Evolutionary conservation across 2,113 vertebrate genomes (phyloP).

Genomic region (Orcinus orca): DNA sequence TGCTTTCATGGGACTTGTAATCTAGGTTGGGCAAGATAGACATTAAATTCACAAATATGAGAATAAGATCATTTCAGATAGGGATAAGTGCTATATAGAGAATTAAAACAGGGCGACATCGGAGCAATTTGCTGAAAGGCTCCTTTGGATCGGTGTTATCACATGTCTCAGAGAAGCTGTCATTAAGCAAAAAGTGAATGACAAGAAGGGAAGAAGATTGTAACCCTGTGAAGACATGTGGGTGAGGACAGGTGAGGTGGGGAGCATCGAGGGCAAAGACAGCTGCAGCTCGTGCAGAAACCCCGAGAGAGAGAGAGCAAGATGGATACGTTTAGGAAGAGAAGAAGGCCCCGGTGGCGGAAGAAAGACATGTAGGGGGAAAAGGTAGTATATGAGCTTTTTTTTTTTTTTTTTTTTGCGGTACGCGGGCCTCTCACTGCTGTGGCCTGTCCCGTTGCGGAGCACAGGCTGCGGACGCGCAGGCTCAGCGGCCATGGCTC

Average conservation of each 20-base stretch:
- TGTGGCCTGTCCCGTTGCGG: too few species aligned
- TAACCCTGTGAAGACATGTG: background rate
- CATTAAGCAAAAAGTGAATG: background rate
- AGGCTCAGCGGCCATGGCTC: too few species aligned
- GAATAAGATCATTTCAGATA: background rate
- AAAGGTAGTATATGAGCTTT: background rate
- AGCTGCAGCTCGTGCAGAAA: background rate
- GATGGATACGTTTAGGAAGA: background rate
- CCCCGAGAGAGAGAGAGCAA: too few species aligned
- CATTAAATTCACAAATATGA: background rate
- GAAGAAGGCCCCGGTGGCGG: background rate
- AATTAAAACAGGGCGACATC: background rate
- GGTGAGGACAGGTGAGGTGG: background rate
- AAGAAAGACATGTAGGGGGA: background rate
- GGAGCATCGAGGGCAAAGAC: background rate
- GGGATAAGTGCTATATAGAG: background rate
- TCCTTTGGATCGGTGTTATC: background rate
- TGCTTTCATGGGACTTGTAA: conserved; percentile 16
- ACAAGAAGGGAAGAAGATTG: background rate
- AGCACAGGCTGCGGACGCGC: too few species aligned
- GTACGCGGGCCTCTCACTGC: too few species aligned
- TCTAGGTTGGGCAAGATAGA: background rate
- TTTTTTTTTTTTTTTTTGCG: too few species aligned
- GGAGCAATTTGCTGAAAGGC: background rate
- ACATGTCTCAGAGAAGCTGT: background rate